Conservation (phyloP, 2,797 vertebrate species). For the Malurus splendens region DNA sequence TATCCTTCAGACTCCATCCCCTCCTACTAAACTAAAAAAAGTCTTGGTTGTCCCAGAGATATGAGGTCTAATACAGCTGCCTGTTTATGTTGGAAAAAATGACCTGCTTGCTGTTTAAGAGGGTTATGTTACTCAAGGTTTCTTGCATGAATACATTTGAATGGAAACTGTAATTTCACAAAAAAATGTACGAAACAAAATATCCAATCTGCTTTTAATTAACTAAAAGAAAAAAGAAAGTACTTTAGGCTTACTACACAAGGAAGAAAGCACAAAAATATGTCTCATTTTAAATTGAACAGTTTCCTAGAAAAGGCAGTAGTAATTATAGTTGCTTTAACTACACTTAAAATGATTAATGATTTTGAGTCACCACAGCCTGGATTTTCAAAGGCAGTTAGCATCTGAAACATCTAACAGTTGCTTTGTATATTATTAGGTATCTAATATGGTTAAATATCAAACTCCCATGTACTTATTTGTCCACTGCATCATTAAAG, state of each 20-base stretch:
- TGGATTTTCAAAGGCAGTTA: background rate
- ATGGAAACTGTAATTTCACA: background rate
- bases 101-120: background rate
- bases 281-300: background rate
- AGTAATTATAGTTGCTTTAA: background rate
- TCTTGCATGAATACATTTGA: background rate
- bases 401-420: background rate
- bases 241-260: background rate
- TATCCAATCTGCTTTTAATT: background rate
- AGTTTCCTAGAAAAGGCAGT: background rate
- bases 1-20: background rate
- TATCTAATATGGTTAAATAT: background rate
- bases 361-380: background rate
- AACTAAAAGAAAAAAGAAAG: background rate
- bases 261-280: background rate
- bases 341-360: constrained; percentile 5
- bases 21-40: background rate
- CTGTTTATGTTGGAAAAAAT: background rate
- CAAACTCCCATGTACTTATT: background rate
- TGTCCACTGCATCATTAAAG: background rate
- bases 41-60: background rate
- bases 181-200: background rate
- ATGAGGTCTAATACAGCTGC: background rate
- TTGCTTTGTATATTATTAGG: background rate
- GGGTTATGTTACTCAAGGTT: background rate